These are phyloP conservation scores for Agonopterix heracliana DNA, from an alignment of 2,888 invertebrate genomes.

Conservation along the genomic window DNA sequence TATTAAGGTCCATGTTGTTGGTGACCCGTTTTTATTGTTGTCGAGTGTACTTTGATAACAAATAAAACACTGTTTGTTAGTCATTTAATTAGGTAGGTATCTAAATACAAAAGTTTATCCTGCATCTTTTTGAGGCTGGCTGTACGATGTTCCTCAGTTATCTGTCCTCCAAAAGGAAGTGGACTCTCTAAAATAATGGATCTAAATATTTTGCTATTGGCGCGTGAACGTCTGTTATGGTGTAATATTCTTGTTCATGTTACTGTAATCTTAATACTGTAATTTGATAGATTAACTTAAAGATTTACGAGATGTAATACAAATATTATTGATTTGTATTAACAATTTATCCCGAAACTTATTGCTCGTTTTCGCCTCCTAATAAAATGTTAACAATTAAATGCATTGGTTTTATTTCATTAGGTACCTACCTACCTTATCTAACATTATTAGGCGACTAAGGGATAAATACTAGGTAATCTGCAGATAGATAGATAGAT, in stretches of 20 bases:
- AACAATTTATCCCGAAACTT: conserved; percentile 68
- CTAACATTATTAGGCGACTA: too few species aligned
- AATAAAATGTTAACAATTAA: conserved; percentile 75
- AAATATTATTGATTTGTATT: conserved; percentile 71
- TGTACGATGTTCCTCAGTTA: too few species aligned
- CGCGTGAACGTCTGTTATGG: conserved; percentile 52
- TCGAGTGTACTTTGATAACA: too few species aligned
- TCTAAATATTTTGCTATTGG: conserved; percentile 45
- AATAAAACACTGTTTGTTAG: too few species aligned
- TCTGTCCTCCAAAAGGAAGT: too few species aligned
- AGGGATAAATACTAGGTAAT: too few species aligned
- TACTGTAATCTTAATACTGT: conserved; percentile 72
- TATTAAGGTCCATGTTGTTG: too few species aligned
- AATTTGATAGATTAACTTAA: conserved; percentile 62
- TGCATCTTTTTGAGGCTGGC: too few species aligned
- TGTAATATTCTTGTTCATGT: conserved; percentile 71
- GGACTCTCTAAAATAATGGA: conserved; percentile 1
- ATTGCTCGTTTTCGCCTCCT: conserved; percentile 76
- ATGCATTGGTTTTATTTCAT: conserved; percentile 36
- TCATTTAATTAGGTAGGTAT: too few species aligned
- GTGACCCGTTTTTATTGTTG: too few species aligned
- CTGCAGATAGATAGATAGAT: too few species aligned
- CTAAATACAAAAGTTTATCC: too few species aligned
- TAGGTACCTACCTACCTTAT: not conserved
- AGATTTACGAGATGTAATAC: conserved; percentile 66